Base-by-base conservation (phyloP, 92 coral and sea anemone genomes). In the Zoanthus solanderi region DNA sequence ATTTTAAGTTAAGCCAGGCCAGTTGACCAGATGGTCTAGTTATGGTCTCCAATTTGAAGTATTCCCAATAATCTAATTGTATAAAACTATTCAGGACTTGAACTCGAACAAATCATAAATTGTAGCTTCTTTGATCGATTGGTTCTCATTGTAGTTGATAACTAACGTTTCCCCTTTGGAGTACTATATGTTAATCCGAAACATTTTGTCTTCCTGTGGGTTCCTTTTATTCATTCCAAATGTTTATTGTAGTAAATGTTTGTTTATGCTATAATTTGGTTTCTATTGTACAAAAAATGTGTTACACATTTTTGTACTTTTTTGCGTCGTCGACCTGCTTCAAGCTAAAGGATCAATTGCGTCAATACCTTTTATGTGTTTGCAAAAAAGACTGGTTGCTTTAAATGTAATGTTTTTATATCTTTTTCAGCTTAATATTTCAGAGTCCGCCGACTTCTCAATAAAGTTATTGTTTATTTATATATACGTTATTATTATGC, bases 191-290 rank as follows among this genome's bases (percentile, higher is more conserved):
- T 69, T 69, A 54, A 48, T 28, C 11, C 12, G 37, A 54, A 77
- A 52, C 82, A 77, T 31, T 58, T 77, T 44, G 63, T 15, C 9
- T 77, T 66, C 30, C 67, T 56, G 28, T 53, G 82, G 48, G 82
- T 77, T 23, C 28, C 69, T 50, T 17, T 14, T 29, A 75, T 17
- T 73, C 53, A 76, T 1, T 30, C 61, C 37, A 14, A 76, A 76
- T 30, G 63, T 77, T 77, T 77, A 54, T 54, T 23, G 28, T 76
- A 60, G 5, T 56, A 6, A 8, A 28, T 77, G 67, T 77, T 77
- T 77, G 63, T 76, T 76, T 76, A 47, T 12, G 42, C 11, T 76
- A 48, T 75, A 16, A 23, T 42, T 37, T 45, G 53, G 32, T 45
- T 42, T 46, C 47, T 58, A 15, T 17, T 75, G 6, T 75, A 45